Percentiles rank a stretch among this genome's conserved stretches.
phyloP scores from a whole-genome alignment of 2,113 vertebrate genomes.

The Sylvilagus bachmani region DNA sequence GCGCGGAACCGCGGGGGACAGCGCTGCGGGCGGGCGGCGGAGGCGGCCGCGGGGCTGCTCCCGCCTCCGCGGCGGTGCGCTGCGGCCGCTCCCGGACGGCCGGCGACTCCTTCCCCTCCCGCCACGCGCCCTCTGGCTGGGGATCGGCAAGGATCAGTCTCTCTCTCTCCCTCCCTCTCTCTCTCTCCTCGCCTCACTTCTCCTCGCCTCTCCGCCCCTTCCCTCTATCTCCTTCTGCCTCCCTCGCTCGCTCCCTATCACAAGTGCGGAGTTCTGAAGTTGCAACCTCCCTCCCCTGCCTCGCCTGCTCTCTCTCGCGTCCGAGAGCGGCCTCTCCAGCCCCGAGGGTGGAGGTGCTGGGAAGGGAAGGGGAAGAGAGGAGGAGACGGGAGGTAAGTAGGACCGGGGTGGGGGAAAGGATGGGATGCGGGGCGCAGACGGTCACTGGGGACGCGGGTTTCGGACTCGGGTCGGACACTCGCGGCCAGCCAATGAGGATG shows the following conservation, averaged over 20 bases:
- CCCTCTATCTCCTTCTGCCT: neutral
- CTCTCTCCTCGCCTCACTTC: neutral
- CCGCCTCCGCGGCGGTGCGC: neutral
- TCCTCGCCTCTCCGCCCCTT: neutral
- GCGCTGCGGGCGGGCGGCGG: constrained; percentile 18
- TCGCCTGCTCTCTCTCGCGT: constrained; percentile 83
- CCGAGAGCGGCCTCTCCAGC: neutral
- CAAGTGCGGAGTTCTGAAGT: constrained; percentile 88
- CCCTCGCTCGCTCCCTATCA: constrained; percentile 14
- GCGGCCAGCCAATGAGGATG: constrained; percentile 79
- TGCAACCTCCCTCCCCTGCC: constrained; percentile 89
- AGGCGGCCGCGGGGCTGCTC: constrained; percentile 29
- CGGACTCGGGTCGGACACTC: constrained; percentile 87
- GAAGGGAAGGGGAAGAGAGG: neutral
- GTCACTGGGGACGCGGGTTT: constrained; percentile 39
- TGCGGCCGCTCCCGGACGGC: constrained; percentile 49
- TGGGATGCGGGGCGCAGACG: constrained; percentile 12
- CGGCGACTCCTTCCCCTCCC: neutral
- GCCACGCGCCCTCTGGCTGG: constrained; percentile 31
- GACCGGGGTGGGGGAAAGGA: neutral
- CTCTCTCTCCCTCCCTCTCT: neutral
- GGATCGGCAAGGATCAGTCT: constrained; percentile 57
- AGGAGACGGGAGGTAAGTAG: constrained; percentile 65
- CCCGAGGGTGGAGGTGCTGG: constrained; percentile 5
- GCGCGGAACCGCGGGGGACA: neutral